phyloP scores from a whole-genome alignment of 2,113 vertebrate species.

The Anarhynchus alexandrinus region DNA sequence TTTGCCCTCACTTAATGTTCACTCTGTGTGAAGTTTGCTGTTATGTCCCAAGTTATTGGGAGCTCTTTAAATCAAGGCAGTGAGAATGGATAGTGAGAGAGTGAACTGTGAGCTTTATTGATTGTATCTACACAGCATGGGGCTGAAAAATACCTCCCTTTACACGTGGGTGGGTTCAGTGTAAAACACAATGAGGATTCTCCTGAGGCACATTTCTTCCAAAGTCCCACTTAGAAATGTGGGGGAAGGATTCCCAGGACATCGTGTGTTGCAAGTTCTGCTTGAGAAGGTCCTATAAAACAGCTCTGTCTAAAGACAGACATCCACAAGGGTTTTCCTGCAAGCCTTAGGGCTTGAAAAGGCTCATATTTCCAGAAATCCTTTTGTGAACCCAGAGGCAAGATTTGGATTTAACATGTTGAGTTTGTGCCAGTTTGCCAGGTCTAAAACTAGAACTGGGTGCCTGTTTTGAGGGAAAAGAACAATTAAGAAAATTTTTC shows the following conservation, averaged over 20 bases:
- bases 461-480: not conserved
- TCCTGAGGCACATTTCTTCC: not conserved
- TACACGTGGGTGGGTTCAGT: not conserved
- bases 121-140: not conserved
- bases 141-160: not conserved
- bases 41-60: not conserved
- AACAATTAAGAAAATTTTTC: not conserved
- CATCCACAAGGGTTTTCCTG: not conserved
- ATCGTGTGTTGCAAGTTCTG: not conserved
- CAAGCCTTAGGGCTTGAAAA: not conserved
- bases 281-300: not conserved
- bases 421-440: not conserved
- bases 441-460: not conserved
- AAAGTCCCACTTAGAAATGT: not conserved
- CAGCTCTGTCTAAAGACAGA: not conserved
- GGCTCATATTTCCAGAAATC: not conserved
- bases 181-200: not conserved
- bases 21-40: not conserved
- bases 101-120: not conserved
- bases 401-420: not conserved
- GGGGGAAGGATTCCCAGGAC: not conserved
- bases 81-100: not conserved
- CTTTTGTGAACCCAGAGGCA: not conserved
- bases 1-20: not conserved
- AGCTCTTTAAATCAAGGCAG: not conserved